Evolutionary conservation across 1,140 invertebrate species (phyloP).

Genomic region (Augochlora pura): DNA sequence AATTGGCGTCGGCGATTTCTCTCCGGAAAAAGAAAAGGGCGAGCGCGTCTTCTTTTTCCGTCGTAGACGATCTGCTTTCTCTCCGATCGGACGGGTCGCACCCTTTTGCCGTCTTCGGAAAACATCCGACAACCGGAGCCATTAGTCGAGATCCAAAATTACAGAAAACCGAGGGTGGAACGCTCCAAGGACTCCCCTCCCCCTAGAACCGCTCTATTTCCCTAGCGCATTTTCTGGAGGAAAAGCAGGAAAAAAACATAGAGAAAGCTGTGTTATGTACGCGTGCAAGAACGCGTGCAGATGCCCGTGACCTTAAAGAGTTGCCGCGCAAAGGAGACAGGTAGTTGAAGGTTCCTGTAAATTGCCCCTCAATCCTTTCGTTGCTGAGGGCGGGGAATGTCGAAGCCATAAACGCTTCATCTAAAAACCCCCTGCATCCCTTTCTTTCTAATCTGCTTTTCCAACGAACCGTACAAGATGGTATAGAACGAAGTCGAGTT

Average conservation of each 20-base stretch:
- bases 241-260: accelerated
- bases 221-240: neutral
- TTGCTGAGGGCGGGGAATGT: conserved; percentile 6
- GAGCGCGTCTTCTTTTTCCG: conserved; percentile 34
- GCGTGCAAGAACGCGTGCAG: neutral
- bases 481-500: too few relatives aligned
- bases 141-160: conserved; percentile 10
- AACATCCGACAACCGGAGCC: neutral
- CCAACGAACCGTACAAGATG: neutral
- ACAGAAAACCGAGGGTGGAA: neutral
- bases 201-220: neutral
- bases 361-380: conserved; percentile 40
- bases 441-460: conserved; percentile 57
- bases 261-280: neutral
- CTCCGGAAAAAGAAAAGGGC: neutral
- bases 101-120: conserved; percentile 45
- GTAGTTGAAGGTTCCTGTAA: conserved; percentile 16
- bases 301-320: too few relatives aligned
- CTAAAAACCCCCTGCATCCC: conserved; percentile 57
- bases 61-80: conserved; percentile 42
- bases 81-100: conserved; percentile 37
- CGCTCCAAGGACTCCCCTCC: neutral
- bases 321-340: conserved; percentile 2
- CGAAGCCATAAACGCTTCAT: conserved; percentile 35
- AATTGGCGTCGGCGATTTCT: conserved; percentile 21